Conservation (phyloP, 2,113 vertebrate genomes). For the Ciconia maguari region DNA sequence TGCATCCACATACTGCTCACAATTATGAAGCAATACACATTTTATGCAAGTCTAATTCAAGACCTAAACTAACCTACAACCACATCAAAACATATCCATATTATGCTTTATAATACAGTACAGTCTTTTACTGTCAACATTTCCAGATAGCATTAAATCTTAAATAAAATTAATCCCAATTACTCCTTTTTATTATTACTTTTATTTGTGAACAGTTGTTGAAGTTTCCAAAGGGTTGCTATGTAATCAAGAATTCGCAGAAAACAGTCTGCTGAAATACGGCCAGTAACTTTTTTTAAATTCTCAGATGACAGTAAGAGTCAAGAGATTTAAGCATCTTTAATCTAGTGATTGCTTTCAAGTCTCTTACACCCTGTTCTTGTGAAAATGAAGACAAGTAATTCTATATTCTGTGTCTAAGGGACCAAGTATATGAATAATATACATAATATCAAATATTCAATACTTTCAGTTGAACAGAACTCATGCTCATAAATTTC, state of each 20-base stretch:
- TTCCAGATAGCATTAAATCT: background rate
- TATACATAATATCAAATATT: background rate
- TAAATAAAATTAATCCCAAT: background rate
- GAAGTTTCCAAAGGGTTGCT: background rate
- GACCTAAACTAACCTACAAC: background rate
- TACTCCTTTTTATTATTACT: background rate
- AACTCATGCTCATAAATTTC: background rate
- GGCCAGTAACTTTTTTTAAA: background rate
- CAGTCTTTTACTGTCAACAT: background rate
- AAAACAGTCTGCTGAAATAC: background rate
- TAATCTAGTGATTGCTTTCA: background rate
- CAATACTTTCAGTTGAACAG: background rate
- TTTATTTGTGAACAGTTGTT: background rate
- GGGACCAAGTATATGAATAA: background rate
- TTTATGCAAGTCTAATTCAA: background rate
- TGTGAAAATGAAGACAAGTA: background rate
- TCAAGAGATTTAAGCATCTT: background rate
- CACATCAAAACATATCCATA: background rate
- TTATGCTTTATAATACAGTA: background rate
- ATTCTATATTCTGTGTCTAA: background rate
- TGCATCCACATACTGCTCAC: background rate
- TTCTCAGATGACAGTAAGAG: background rate
- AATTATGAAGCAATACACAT: fast-evolving
- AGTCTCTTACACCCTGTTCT: background rate
- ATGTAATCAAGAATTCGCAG: background rate